A percentile compares a stretch with the other conserved stretches of the same genome.
These are phyloP conservation scores for Cheilosia vulpina DNA, from an alignment of 2,888 invertebrate species.

Conservation along the genomic window DNA sequence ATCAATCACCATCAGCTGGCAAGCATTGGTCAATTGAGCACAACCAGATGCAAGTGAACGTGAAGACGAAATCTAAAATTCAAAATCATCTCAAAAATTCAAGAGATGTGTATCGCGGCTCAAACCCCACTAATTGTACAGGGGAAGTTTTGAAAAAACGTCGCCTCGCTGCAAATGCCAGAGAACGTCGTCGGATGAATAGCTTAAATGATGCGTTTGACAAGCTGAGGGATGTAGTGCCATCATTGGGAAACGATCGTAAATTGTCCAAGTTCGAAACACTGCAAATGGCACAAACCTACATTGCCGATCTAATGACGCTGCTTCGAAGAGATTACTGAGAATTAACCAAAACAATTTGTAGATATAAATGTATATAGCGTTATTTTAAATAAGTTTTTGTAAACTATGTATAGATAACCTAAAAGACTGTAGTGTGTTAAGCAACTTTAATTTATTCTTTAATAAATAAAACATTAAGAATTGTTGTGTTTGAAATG, in stretches of 20 bases:
- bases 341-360: not conserved
- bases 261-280: slow-evolving; percentile 91
- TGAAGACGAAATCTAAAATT: slow-evolving; percentile 37
- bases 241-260: slow-evolving; percentile 88
- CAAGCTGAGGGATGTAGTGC: slow-evolving; percentile 88
- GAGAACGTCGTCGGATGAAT: slow-evolving; percentile 90
- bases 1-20: slow-evolving; percentile 1
- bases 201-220: slow-evolving; percentile 90
- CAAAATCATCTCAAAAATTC: too few species aligned
- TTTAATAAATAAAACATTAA: slow-evolving; percentile 7
- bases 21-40: slow-evolving; percentile 32
- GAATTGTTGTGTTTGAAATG: not conserved
- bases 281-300: slow-evolving; percentile 91
- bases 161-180: slow-evolving; percentile 89
- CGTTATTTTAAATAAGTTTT: slow-evolving; percentile 11
- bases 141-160: slow-evolving; percentile 83
- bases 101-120: slow-evolving; percentile 31
- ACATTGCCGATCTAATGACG: slow-evolving; percentile 88
- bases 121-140: slow-evolving; percentile 27
- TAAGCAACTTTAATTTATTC: slow-evolving; percentile 27
- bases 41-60: slow-evolving; percentile 29
- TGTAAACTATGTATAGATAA: slow-evolving; percentile 8
- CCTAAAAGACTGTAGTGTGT: slow-evolving; percentile 23
- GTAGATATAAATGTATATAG: slow-evolving; percentile 12
- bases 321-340: slow-evolving; percentile 84